Base-by-base conservation (phyloP, 1,140 invertebrate species). In the Thrips palmi region DNA sequence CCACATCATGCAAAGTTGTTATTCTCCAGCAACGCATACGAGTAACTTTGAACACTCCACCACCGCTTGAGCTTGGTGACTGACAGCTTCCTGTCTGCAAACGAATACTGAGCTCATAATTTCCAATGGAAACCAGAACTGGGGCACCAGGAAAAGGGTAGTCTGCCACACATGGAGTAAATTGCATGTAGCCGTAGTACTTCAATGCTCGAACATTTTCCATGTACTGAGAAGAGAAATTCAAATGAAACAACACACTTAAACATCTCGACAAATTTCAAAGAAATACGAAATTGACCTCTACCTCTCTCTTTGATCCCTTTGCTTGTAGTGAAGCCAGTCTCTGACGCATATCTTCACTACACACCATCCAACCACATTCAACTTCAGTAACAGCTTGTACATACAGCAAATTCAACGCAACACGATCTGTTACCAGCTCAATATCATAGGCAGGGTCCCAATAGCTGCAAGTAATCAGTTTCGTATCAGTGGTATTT, bases 11-110 rank as follows among this genome's bases (percentile, higher is more conserved):
- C 41, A 78, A 60, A 0, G 78, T 86, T 17, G 82, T 91, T n/a
- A 97, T 89, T 46, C 89, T 67, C 92, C 92, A 97, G 49, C 89
- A 93, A 45, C 83, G 70, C 77, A 97, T 96, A 46, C 89, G 66
- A 1, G 89, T 93, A 4, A 96, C 84, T 61, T 88, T 84, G 54
- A 92, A 96, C 49, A 68, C 65, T 11, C 78, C 74, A 32, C 59
- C 56, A 17, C 52, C 56, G 29, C 62, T 55, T 23, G 57, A 55
- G 15, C 58, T 49, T 2, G 52, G 52, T n/a, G 49, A n/a, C n/a
- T n/a, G n/a, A n/a, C n/a, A n/a, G n/a, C n/a, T n/a, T 15, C 10
- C 12, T 20, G 11, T 6, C 38, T 39, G 41, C 41, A 64, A 59
- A 38, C 73, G 64, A 45, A 88, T 67, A 52, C 70, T 75, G 2